Evolutionary conservation across 2,888 invertebrate species (phyloP).

Genomic region (Metallyticus violacea): DNA sequence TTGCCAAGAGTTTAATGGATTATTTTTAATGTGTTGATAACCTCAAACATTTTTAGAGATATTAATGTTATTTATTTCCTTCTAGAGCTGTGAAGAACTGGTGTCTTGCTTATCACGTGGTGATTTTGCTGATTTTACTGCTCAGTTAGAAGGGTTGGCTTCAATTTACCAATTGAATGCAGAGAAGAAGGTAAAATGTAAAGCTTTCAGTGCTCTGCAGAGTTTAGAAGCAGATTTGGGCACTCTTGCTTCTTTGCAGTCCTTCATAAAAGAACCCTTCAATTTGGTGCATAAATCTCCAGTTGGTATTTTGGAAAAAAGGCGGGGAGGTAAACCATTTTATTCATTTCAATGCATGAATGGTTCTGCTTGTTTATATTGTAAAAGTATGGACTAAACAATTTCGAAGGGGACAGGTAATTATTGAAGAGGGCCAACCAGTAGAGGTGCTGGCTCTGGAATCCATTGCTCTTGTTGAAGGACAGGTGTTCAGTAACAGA

Average conservation of each 20-base stretch:
- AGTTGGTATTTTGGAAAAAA: constrained; percentile 79
- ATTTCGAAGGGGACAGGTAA: too few relatives aligned
- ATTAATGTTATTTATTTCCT: constrained; percentile 24
- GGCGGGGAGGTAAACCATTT: constrained; percentile 78
- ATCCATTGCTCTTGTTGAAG: too few relatives aligned
- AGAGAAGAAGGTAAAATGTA: constrained; percentile 91
- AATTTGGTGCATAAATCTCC: constrained; percentile 84
- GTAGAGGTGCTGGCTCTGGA: too few relatives aligned
- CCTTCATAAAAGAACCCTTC: constrained; percentile 66
- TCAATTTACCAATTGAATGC: constrained; percentile 92
- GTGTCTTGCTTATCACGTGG: constrained; percentile 79
- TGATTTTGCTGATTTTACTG: constrained; percentile 88
- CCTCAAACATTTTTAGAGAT: not conserved
- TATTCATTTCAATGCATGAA: too few relatives aligned
- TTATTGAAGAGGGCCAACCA: too few relatives aligned
- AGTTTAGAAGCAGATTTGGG: constrained; percentile 88
- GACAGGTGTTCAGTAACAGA: too few relatives aligned
- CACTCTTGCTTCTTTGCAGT: constrained; percentile 74
- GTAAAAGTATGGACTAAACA: too few relatives aligned
- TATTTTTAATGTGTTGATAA: too few relatives aligned
- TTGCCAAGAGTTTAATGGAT: too few relatives aligned
- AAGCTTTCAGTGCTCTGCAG: constrained; percentile 88
- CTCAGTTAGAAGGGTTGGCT: constrained; percentile 85
- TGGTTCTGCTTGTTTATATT: too few relatives aligned
- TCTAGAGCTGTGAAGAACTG: constrained; percentile 83